Evolutionary conservation across 2,888 invertebrate species (phyloP), one percentile per base, ranked within the genome.

Genomic region (Sussaba pulchella): DNA sequence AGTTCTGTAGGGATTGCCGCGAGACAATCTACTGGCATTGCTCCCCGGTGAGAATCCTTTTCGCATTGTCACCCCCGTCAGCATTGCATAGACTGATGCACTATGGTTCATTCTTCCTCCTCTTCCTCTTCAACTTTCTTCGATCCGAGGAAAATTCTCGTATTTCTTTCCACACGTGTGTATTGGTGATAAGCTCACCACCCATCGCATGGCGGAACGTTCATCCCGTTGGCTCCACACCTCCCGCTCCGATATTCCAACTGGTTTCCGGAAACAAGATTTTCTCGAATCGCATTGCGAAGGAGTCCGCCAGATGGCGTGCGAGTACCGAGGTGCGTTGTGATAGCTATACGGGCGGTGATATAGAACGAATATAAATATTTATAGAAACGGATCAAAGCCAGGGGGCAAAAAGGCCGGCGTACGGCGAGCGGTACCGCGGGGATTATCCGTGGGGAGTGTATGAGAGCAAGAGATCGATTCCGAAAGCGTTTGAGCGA

Each of bases 321-420:
- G 43, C 17, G 17, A 43, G 26, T 24, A 52, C 45, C 52, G 41
- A 45, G 39, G 39, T 61, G 52, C 52, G 66, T 59, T 54, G 31
- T 52, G 70, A 70, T 70, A 63, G 73, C 45, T 47, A 47, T 64
- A 70, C 31, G 73, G 47, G 54, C 26, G 57, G 43, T 67, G 45
- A 73, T 73, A 66, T 59, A 77, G 75, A 73, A 52, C 80, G 69
- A 82, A 78, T 81, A 82, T 78, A 82, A 85, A 83, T 83, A 83
- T 83, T 81, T 82, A 82, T 82, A 70, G 61, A 66, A 80, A 71
- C 70, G 71, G 78, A 78, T 80, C 82, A 81, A 82, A 83, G 81
- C 63, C 64, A 31, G 61, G 45, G 69, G 31, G 6, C 2, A 64
- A 73, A 77, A 76, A 81, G 57, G 69, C 64, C 69, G n/a, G n/a